phyloP scores from a whole-genome alignment of 2,113 vertebrate genomes.

The Lagopus muta region DNA sequence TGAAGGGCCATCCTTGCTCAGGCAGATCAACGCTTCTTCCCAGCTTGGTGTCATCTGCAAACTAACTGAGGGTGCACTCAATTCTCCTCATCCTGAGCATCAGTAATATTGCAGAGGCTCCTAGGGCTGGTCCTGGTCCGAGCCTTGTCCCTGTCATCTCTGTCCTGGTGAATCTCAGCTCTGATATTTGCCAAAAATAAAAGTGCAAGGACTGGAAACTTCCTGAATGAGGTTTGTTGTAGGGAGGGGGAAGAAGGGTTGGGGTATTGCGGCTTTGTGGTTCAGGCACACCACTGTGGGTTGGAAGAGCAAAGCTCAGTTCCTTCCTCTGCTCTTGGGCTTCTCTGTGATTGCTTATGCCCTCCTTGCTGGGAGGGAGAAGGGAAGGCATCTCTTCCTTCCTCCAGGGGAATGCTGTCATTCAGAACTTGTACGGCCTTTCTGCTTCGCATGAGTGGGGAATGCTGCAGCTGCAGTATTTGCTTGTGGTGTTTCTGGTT shows the following conservation, averaged over 20 bases:
- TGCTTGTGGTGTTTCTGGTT: not conserved
- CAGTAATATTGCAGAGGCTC: accelerated
- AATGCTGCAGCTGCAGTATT: not conserved
- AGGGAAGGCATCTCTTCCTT: not conserved
- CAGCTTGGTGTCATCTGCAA: too few relatives aligned
- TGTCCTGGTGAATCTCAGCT: not conserved
- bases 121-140: not conserved
- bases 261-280: not conserved
- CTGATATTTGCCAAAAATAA: not conserved
- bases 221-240: not conserved
- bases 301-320: not conserved
- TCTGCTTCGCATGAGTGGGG: not conserved
- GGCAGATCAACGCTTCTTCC: too few relatives aligned
- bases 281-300: not conserved
- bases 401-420: accelerated
- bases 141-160: accelerated
- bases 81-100: too few relatives aligned
- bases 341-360: not conserved
- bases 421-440: not conserved
- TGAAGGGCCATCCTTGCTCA: too few relatives aligned
- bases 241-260: accelerated
- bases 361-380: not conserved
- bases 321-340: not conserved
- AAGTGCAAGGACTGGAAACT: not conserved
- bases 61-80: too few relatives aligned